Conservation (phyloP, 2,888 invertebrate species). For the Euzophera pinguis region DNA sequence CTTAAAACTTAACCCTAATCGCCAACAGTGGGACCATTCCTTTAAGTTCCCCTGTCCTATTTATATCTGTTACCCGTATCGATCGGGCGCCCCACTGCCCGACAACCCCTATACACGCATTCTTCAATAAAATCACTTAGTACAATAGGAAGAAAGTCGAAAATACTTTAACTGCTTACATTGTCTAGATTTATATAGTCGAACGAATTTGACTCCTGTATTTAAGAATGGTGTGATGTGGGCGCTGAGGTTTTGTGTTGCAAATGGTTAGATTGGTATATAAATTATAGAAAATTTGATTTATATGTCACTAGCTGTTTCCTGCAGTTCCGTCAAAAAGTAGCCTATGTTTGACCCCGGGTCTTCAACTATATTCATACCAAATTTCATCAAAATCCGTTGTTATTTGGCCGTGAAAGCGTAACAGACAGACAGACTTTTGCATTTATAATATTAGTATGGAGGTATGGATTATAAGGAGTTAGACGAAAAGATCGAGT, state of each 20-base stretch:
- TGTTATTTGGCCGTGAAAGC: no score
- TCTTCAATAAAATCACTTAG: slow-evolving; percentile 48
- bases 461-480: no score
- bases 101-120: slow-evolving; percentile 51
- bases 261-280: background rate
- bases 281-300: background rate
- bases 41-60: slow-evolving; percentile 65
- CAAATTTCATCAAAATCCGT: no score
- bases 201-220: slow-evolving; percentile 44
- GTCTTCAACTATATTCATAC: no score
- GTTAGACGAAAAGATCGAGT: no score
- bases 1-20: slow-evolving; percentile 3
- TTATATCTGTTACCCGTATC: slow-evolving; percentile 72
- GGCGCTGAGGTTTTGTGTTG: background rate
- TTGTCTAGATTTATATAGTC: slow-evolving; percentile 46
- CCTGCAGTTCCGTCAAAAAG: no score
- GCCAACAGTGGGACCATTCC: slow-evolving; percentile 25
- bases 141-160: slow-evolving; percentile 37
- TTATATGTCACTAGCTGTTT: no score
- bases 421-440: no score
- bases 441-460: no score
- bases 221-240: slow-evolving; percentile 28
- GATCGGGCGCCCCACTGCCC: slow-evolving; percentile 74
- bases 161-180: slow-evolving; percentile 32
- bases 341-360: no score